These are phyloP conservation scores for Apaloderma vittatum DNA, from an alignment of 2,113 vertebrate species.

Conservation along the genomic window DNA sequence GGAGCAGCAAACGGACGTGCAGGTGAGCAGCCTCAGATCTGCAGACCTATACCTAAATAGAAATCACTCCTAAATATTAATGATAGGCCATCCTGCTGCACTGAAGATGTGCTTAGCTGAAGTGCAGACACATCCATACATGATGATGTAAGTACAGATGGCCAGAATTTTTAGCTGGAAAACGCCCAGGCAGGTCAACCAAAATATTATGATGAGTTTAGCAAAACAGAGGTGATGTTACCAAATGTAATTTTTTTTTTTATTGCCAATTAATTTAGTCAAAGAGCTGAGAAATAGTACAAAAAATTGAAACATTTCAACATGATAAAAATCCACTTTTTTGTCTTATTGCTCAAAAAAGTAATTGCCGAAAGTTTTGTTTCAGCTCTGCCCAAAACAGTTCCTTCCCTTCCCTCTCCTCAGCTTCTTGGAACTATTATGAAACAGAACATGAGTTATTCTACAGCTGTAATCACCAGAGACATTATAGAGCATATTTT, in stretches of 20 bases:
- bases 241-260: background rate
- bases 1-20: background rate
- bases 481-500: constrained; percentile 38
- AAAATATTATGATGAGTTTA: background rate
- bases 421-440: constrained; percentile 55
- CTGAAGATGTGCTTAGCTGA: background rate
- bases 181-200: background rate
- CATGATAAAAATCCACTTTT: background rate
- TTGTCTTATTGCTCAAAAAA: background rate
- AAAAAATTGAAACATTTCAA: background rate
- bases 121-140: background rate
- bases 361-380: constrained; percentile 28
- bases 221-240: background rate
- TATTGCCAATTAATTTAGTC: background rate
- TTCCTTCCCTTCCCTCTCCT: constrained; percentile 35
- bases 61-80: background rate
- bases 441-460: constrained; percentile 45
- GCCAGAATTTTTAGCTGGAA: background rate
- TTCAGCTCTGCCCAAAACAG: constrained; percentile 50
- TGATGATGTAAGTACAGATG: background rate
- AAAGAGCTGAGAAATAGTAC: background rate
- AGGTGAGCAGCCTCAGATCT: background rate
- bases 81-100: background rate
- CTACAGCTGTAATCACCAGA: constrained; percentile 62
- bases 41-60: background rate